Evolutionary conservation across 2,113 vertebrate species (phyloP).

Genomic region (Suncus etruscus): DNA sequence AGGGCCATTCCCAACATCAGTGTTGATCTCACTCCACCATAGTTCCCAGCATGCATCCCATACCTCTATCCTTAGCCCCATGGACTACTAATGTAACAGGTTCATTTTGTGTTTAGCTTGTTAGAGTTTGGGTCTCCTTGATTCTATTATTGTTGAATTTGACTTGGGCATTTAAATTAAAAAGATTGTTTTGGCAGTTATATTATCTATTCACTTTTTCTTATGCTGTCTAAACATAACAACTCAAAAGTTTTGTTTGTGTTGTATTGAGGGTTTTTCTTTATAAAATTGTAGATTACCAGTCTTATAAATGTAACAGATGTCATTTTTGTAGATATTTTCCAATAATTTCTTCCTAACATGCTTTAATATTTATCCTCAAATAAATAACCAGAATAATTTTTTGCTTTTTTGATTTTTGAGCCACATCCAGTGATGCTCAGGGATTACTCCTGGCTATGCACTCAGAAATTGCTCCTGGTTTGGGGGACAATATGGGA

Average conservation of each 20-base stretch:
- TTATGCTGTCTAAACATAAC: background rate
- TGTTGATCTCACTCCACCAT: too few species aligned
- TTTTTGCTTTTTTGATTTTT: background rate
- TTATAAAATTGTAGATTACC: conserved; percentile 18
- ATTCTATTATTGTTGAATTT: too few species aligned
- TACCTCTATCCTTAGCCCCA: too few species aligned
- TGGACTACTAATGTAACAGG: too few species aligned
- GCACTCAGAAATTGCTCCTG: too few species aligned
- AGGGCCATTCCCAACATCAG: too few species aligned
- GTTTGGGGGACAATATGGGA: too few species aligned
- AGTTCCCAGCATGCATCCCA: too few species aligned
- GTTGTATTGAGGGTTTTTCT: background rate
- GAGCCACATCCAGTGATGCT: too few species aligned
- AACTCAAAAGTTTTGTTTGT: background rate
- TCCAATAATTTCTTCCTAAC: background rate
- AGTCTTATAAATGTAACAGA: background rate
- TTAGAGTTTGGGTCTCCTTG: too few species aligned
- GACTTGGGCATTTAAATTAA: background rate
- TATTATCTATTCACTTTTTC: conserved; percentile 2
- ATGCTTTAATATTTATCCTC: background rate
- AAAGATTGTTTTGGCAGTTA: conserved; percentile 49
- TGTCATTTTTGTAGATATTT: background rate
- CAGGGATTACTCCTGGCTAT: too few species aligned
- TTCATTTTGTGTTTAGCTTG: too few species aligned
- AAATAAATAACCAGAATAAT: background rate